Percentiles rank a stretch among this genome's conserved stretches.
Evolutionary conservation across 2,113 vertebrate genomes (phyloP).

Genomic region (Mola mola): DNA sequence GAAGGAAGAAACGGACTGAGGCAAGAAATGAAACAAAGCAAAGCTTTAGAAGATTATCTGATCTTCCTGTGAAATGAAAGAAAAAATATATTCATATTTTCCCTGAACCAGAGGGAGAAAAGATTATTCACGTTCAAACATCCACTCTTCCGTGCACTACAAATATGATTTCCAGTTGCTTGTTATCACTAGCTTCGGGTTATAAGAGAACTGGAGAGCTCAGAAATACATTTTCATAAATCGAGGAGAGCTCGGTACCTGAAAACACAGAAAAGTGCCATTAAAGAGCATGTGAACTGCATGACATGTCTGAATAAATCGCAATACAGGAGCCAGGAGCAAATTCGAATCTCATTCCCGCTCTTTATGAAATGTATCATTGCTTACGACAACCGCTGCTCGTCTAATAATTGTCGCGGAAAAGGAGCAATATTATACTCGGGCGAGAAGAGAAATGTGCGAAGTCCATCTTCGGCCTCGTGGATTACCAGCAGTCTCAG

Average conservation of each 20-base stretch:
- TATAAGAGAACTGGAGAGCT: conserved; percentile 52
- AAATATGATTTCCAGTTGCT: conserved; percentile 64
- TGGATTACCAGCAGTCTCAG: conserved; percentile 10
- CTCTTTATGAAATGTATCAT: conserved; percentile 43
- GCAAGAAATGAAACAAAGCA: conserved; percentile 2
- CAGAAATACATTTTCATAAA: conserved; percentile 52
- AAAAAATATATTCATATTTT: conserved; percentile 47
- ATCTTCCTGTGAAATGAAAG: conserved; percentile 51
- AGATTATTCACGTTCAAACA: conserved; percentile 46
- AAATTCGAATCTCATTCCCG: conserved; percentile 22
- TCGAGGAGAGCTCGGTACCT: conserved; percentile 41
- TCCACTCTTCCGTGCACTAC: conserved; percentile 46
- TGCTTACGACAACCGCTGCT: conserved; percentile 31
- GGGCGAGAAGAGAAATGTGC: background rate
- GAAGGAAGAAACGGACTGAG: background rate
- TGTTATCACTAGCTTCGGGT: conserved; percentile 47
- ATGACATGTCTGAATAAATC: conserved; percentile 37
- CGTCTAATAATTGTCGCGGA: conserved; percentile 20
- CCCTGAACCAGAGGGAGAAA: conserved; percentile 28
- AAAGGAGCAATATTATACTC: background rate
- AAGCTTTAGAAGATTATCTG: conserved; percentile 49
- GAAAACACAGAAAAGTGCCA: conserved; percentile 36
- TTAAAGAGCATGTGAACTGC: conserved; percentile 37
- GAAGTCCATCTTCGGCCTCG: conserved; percentile 5
- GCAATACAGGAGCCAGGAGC: conserved; percentile 30